phyloP scores from a whole-genome alignment of 2,888 invertebrate genomes.

The Temnothorax unifasciatus region DNA sequence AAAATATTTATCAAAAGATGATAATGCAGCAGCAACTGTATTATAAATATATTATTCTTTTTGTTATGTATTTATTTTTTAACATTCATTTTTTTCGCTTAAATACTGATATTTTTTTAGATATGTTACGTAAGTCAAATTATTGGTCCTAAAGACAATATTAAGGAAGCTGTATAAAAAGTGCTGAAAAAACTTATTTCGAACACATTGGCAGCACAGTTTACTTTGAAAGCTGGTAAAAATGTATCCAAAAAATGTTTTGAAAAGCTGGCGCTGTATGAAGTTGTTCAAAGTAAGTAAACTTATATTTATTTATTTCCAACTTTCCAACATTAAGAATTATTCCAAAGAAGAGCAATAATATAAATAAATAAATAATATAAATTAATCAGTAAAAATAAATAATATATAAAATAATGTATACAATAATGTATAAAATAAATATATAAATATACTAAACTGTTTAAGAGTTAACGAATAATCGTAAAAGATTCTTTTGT shows the following conservation, averaged over 20 bases:
- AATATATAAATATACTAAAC: background rate
- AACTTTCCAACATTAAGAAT: constrained; percentile 12
- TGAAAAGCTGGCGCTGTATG: background rate
- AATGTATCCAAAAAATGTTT: constrained; percentile 32
- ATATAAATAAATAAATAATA: background rate
- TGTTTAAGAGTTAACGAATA: constrained; percentile 3
- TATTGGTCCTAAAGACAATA: constrained; percentile 21
- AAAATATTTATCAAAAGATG: constrained; percentile 26
- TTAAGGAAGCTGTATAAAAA: constrained; percentile 25
- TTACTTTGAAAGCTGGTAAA: constrained; percentile 16
- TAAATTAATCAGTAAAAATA: background rate
- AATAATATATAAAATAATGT: background rate
- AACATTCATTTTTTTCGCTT: background rate
- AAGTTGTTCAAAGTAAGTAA: constrained; percentile 28
- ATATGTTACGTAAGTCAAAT: constrained; percentile 28
- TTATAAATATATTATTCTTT: constrained; percentile 2
- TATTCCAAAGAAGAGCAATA: background rate
- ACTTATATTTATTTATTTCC: constrained; percentile 10
- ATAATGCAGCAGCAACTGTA: constrained; percentile 20
- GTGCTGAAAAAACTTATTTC: constrained; percentile 13
- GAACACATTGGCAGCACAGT: constrained; percentile 16
- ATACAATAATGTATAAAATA: background rate
- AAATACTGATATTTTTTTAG: constrained; percentile 10
- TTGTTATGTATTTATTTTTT: background rate
- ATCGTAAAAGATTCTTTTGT: constrained; percentile 5